These are phyloP conservation scores for Psylliodes chrysocephalus DNA, from an alignment of 2,888 invertebrate genomes.

Conservation along the genomic window DNA sequence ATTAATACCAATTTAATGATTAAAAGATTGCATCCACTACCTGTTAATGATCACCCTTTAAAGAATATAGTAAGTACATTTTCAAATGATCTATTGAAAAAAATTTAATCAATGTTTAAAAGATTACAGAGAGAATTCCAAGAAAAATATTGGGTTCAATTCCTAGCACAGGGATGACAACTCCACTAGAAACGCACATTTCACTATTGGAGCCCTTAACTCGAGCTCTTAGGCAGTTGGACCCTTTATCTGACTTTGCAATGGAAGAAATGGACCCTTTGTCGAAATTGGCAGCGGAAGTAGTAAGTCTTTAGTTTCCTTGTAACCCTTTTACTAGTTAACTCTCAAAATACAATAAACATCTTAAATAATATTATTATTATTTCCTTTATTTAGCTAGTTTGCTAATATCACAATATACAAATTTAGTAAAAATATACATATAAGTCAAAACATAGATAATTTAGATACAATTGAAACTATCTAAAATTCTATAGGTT, in stretches of 20 bases:
- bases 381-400: no score
- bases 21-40: slow-evolving; percentile 24
- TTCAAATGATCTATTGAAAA: not conserved
- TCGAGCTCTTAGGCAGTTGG: slow-evolving; percentile 74
- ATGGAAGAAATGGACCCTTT: slow-evolving; percentile 73
- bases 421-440: no score
- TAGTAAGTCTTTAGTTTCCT: slow-evolving; percentile 45
- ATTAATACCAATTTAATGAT: slow-evolving; percentile 37
- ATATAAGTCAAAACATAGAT: no score
- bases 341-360: no score
- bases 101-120: slow-evolving; percentile 21
- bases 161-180: slow-evolving; percentile 67
- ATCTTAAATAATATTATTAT: not conserved
- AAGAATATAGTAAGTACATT: slow-evolving; percentile 65
- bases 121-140: slow-evolving; percentile 69
- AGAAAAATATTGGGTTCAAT: slow-evolving; percentile 65
- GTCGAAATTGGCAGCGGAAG: slow-evolving; percentile 71
- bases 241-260: slow-evolving; percentile 79
- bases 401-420: no score
- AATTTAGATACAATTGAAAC: no score
- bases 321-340: no score
- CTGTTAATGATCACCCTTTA: slow-evolving; percentile 68
- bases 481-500: no score
- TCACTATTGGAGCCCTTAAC: slow-evolving; percentile 68
- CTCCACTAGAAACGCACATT: slow-evolving; percentile 60